phyloP scores from a whole-genome alignment of 2,797 vertebrate species.

The Euthynnus affinis region DNA sequence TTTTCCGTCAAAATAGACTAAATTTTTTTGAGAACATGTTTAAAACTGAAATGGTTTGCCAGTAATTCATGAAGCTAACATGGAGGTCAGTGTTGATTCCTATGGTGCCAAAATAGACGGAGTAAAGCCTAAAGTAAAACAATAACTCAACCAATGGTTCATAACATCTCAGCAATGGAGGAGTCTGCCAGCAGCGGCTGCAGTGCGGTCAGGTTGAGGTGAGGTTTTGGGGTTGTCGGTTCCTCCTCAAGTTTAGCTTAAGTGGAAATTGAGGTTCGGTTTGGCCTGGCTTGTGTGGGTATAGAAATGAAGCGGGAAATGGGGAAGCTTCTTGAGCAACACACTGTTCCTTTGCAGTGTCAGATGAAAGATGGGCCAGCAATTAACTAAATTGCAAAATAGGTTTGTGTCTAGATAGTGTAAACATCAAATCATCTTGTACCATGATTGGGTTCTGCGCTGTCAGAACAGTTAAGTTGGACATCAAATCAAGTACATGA shows the following conservation, averaged over 20 bases:
- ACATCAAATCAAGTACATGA: conserved; percentile 41
- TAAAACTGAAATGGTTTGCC: conserved; percentile 60
- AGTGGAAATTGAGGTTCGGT: conserved; percentile 79
- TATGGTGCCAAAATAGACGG: conserved; percentile 73
- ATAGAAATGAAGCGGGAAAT: conserved; percentile 57
- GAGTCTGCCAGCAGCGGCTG: conserved; percentile 60
- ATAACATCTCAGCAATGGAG: conserved; percentile 62
- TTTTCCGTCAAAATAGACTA: conserved; percentile 63
- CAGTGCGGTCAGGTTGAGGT: conserved; percentile 71
- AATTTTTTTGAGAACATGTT: conserved; percentile 53
- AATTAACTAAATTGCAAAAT: conserved; percentile 18
- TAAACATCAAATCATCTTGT: conserved; percentile 24
- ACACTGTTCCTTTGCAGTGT: conserved; percentile 23
- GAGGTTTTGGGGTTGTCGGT: conserved; percentile 75
- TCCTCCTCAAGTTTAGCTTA: conserved; percentile 73
- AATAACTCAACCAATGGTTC: conserved; percentile 73
- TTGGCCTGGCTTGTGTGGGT: conserved; percentile 63
- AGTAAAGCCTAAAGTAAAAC: conserved; percentile 76
- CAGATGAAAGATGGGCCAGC: background rate
- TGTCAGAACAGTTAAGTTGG: conserved; percentile 26
- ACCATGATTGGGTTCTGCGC: background rate
- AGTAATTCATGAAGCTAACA: conserved; percentile 62
- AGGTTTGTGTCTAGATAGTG: conserved; percentile 15
- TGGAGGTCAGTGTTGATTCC: conserved; percentile 72
- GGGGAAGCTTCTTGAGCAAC: conserved; percentile 38